Evolutionary conservation across 2,113 vertebrate genomes (phyloP).

Genomic region (Lophotis ruficrista): DNA sequence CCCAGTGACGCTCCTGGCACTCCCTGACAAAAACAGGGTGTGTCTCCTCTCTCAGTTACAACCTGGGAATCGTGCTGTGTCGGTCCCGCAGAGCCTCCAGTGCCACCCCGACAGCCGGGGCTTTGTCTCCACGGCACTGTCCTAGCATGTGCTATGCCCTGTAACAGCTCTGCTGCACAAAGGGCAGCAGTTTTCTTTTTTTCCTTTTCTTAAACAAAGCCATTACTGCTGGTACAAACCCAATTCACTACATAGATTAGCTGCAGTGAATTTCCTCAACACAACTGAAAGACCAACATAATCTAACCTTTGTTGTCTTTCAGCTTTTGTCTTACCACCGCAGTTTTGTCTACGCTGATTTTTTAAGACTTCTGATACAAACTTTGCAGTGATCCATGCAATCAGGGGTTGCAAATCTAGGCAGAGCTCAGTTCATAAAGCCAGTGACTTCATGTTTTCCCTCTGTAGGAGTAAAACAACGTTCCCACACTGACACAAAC

Average conservation of each 20-base stretch:
- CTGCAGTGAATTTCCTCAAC: neutral
- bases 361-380: neutral
- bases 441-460: conserved; percentile 40
- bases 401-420: neutral
- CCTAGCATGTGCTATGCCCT: neutral
- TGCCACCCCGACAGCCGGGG: neutral
- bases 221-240: neutral
- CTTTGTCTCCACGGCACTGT: neutral
- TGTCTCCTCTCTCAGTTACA: neutral
- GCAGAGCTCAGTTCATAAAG: neutral
- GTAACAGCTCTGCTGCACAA: neutral
- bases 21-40: neutral
- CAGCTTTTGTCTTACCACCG: neutral
- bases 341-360: neutral
- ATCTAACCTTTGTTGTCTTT: neutral
- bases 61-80: neutral
- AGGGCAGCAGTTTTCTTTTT: neutral
- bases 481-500: conserved; percentile 43
- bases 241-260: neutral
- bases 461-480: conserved; percentile 38
- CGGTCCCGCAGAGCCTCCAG: neutral
- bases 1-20: neutral
- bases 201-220: neutral
- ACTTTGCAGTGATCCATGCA: neutral
- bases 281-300: neutral